Base-by-base conservation (phyloP, 2,888 invertebrate species). In the Microctonus brassicae region DNA sequence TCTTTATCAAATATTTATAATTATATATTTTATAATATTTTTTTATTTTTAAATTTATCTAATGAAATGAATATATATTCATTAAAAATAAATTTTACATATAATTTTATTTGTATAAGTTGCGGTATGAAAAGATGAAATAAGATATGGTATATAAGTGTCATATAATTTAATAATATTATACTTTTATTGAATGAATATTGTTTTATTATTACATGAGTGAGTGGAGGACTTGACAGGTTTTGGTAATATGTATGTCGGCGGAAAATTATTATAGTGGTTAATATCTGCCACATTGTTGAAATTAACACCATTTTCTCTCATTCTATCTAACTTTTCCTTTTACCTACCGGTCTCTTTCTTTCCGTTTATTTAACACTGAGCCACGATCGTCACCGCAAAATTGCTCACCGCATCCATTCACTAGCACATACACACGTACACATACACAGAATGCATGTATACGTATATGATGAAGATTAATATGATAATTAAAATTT, bases 291-390 rank as follows among this genome's bases (percentile, higher is more conserved):
- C 61, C 39, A 62, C 69, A 42, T 61, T 33, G 66, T 66, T 68
- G 64, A 57, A 73, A 70, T 73, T 70, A 73, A 73, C 66, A 64
- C 65, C 69, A 63, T 55, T 55, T 20, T 63, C 52, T 26, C 62
- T 73, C 61, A 34, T 29, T 53, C 71, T 39, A 29, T 22, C 26
- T 20, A n/a, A 61, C 57, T n/a, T 57, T 29, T 24, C 36, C 42
- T 17, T 47, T 57, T 64, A 47, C 24, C 24, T n/a, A n/a, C 36
- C n/a, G n/a, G n/a, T n/a, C n/a, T n/a, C n/a, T n/a, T n/a, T n/a
- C n/a, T n/a, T 36, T 47, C 39, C 57, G 22, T 29, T 42, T 39
- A 22, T 55, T 47, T n/a, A 47, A 47, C 47, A 9, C 47, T 9
- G 20, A 47, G 17, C 17, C 47, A 47, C 47, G 7, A 2, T 47